A percentile compares a stretch with the other conserved stretches of the same genome.
phyloP scores from a whole-genome alignment of 2,113 vertebrate genomes.

The Spea bombifrons region DNA sequence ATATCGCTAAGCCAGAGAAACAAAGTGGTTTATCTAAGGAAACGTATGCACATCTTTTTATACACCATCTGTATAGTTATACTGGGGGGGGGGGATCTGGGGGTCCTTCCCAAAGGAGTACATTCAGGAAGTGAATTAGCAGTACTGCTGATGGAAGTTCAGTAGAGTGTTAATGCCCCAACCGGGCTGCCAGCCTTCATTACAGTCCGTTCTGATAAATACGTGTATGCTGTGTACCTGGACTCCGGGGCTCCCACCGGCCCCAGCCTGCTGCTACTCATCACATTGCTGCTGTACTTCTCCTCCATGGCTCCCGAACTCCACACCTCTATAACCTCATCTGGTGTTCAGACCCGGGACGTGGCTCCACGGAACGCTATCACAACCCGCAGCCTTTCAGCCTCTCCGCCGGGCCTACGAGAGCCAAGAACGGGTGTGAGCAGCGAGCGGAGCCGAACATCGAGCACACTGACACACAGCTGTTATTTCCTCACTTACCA shows the following conservation, averaged over 20 bases:
- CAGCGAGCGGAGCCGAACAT: neutral
- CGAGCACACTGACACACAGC: neutral
- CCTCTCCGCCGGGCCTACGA: neutral
- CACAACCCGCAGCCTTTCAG: neutral
- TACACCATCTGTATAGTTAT: no score
- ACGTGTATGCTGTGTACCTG: constrained; percentile 60
- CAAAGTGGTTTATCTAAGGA: no score
- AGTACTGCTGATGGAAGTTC: no score
- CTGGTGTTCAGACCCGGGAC: no score
- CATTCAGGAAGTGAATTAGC: no score
- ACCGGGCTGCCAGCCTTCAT: no score
- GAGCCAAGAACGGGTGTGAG: neutral
- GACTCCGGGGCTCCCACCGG: constrained; percentile 79
- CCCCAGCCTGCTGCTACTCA: constrained; percentile 76
- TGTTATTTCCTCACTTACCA: neutral
- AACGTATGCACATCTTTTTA: no score
- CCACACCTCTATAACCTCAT: neutral
- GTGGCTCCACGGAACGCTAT: neutral
- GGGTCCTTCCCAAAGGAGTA: no score
- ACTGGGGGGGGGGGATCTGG: no score
- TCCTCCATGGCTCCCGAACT: constrained; percentile 70
- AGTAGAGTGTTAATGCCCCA: no score
- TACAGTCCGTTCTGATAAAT: no score
- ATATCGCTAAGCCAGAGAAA: no score
- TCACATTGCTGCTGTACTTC: constrained; percentile 81